These are phyloP conservation scores for Erinaceus europaeus DNA, from an alignment of 2,113 vertebrate species.

Conservation along the genomic window DNA sequence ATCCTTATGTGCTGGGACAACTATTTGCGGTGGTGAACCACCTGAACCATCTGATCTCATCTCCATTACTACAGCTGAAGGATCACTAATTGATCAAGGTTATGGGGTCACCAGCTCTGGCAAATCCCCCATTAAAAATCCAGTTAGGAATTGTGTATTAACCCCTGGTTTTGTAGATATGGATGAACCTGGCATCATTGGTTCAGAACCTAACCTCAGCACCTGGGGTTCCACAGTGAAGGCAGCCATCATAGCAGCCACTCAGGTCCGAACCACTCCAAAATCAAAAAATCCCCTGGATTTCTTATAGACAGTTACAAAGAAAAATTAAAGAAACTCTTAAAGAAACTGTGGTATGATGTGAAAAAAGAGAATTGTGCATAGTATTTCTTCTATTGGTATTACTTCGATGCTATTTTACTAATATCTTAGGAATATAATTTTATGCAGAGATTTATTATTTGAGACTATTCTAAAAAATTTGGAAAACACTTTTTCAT, in stretches of 20 bases:
- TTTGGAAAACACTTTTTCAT: background rate
- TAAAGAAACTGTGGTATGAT: background rate
- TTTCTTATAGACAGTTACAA: background rate
- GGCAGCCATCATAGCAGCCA: too few relatives aligned
- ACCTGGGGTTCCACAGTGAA: too few relatives aligned
- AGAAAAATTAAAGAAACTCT: background rate
- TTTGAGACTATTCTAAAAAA: background rate
- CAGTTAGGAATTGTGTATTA: slow-evolving; percentile 93
- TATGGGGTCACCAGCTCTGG: slow-evolving; percentile 92
- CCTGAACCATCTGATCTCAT: slow-evolving; percentile 85
- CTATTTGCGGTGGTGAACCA: slow-evolving; percentile 88
- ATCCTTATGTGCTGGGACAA: slow-evolving; percentile 94
- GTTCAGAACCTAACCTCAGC: slow-evolving; percentile 88
- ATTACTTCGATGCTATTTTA: background rate
- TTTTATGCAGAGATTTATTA: background rate
- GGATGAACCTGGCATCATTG: slow-evolving; percentile 95
- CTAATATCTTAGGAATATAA: background rate
- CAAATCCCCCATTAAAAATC: slow-evolving; percentile 96
- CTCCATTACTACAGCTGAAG: slow-evolving; percentile 82
- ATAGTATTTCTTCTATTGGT: background rate
- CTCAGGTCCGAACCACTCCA: too few relatives aligned
- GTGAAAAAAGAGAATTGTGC: background rate
- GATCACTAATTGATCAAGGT: slow-evolving; percentile 84
- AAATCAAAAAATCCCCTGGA: too few relatives aligned
- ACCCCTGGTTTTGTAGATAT: slow-evolving; percentile 89